phyloP scores from a whole-genome alignment of 2,888 invertebrate genomes.

The Xestia c-nigrum region DNA sequence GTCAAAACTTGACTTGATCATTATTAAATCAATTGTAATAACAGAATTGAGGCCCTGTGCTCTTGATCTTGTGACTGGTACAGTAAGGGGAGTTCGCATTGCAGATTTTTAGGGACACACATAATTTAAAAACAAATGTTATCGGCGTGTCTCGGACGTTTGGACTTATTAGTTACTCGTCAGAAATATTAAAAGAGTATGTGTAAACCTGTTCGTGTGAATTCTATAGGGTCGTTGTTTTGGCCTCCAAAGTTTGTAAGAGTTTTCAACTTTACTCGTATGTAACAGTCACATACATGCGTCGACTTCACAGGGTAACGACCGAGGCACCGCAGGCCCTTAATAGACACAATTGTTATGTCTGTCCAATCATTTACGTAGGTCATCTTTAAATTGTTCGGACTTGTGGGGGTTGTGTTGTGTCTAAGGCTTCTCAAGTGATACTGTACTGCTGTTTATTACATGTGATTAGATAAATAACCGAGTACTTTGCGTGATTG shows the following conservation, averaged over 20 bases:
- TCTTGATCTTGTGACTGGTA: background rate
- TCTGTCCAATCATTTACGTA: conserved; percentile 29
- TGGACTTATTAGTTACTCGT: background rate
- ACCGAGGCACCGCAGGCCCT: background rate
- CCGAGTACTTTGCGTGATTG: conserved; percentile 10
- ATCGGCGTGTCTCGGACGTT: background rate
- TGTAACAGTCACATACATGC: too few species aligned
- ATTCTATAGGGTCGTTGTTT: too few species aligned
- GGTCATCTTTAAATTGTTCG: conserved; percentile 22
- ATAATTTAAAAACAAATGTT: background rate
- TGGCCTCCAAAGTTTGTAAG: background rate
- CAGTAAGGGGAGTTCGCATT: background rate
- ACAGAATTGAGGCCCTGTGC: too few species aligned
- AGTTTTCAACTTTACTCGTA: background rate
- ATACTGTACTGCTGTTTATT: conserved; percentile 1
- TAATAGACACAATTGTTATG: background rate
- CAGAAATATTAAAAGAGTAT: background rate
- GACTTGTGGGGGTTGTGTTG: background rate
- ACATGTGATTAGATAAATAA: background rate
- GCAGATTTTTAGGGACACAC: background rate
- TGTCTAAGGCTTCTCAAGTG: conserved; percentile 35
- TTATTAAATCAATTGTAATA: too few species aligned
- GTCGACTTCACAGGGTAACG: conserved; percentile 28
- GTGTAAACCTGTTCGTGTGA: background rate
- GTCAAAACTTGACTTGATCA: too few species aligned